phyloP scores from a whole-genome alignment of 2,888 invertebrate genomes.

The Leptopilina drosophilae region DNA sequence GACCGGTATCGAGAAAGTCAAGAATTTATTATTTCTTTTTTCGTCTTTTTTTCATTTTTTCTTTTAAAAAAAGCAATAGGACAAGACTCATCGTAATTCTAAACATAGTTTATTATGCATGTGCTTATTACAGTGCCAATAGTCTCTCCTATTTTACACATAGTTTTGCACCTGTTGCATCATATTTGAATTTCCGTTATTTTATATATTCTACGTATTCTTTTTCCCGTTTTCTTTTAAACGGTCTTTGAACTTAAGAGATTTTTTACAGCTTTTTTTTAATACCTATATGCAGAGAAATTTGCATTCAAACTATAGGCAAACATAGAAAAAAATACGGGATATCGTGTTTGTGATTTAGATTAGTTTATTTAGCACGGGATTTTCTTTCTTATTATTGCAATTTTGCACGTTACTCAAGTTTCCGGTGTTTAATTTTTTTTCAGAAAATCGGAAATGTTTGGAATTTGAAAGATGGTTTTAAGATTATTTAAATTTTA shows the following conservation, averaged over 20 bases:
- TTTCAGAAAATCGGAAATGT: too few relatives aligned
- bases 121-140: constrained; percentile 52
- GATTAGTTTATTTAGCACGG: not conserved
- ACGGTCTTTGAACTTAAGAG: constrained; percentile 34
- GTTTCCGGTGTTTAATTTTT: too few relatives aligned
- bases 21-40: constrained; percentile 63
- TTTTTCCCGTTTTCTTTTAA: constrained; percentile 25
- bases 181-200: constrained; percentile 37
- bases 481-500: too few relatives aligned
- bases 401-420: too few relatives aligned
- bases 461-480: too few relatives aligned
- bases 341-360: not conserved
- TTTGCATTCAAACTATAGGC: not conserved
- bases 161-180: constrained; percentile 40
- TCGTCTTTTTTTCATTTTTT: too few relatives aligned
- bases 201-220: constrained; percentile 10
- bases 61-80: constrained; percentile 48
- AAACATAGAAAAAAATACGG: not conserved
- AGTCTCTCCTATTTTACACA: constrained; percentile 4
- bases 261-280: constrained; percentile 6
- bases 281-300: not conserved
- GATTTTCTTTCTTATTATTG: not conserved
- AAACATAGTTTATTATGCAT: constrained; percentile 51
- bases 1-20: constrained; percentile 68
- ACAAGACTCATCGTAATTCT: constrained; percentile 56